phyloP scores from a whole-genome alignment of 2,797 vertebrate genomes.

The Phyllotis vaccarum region DNA sequence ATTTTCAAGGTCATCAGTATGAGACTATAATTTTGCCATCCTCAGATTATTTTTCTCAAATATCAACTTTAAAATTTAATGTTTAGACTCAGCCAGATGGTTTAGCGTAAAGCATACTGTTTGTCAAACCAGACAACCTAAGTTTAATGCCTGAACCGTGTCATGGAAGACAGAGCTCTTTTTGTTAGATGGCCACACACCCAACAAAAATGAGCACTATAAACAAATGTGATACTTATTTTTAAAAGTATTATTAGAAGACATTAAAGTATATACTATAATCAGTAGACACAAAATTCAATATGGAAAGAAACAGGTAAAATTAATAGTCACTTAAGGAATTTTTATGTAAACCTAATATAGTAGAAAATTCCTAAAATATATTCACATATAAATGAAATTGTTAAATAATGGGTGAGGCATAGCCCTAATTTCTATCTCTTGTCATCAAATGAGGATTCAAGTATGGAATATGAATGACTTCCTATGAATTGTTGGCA shows the following conservation, averaged over 20 bases:
- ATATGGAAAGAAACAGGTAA: background rate
- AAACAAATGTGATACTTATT: background rate
- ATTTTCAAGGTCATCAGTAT: background rate
- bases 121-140: background rate
- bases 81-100: rapidly evolving
- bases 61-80: background rate
- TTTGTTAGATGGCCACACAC: background rate
- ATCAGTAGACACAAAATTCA: background rate
- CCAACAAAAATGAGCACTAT: background rate
- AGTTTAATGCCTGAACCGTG: background rate
- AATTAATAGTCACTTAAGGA: too few species aligned
- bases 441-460: background rate
- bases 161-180: background rate
- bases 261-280: background rate
- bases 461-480: background rate
- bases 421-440: too few species aligned
- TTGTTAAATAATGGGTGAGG: background rate
- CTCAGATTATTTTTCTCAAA: background rate
- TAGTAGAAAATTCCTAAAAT: background rate
- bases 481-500: background rate
- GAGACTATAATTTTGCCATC: background rate
- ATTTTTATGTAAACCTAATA: background rate
- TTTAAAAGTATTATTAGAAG: background rate
- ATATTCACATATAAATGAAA: background rate
- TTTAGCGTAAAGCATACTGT: background rate